A percentile compares a stretch with the other conserved stretches of the same genome.
Conservation (phyloP, 2,888 invertebrate genomes). For the Dolichomitus sp. region DNA sequence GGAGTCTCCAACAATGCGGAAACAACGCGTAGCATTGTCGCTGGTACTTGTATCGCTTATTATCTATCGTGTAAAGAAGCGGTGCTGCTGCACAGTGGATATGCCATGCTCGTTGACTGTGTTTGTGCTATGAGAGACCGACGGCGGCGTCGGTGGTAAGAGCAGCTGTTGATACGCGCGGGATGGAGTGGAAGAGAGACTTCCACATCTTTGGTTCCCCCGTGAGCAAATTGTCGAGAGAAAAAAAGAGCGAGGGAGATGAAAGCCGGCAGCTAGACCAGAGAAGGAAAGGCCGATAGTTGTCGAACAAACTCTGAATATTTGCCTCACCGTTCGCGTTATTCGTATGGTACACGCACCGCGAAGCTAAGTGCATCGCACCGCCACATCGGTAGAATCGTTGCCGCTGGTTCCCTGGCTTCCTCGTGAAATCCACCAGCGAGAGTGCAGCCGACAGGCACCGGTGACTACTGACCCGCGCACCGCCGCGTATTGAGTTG, state of each 20-base stretch:
- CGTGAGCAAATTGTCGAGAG: slow-evolving; percentile 52
- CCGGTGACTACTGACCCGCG: slow-evolving; percentile 48
- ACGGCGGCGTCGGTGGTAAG: slow-evolving; percentile 1
- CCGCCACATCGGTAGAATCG: slow-evolving; percentile 21
- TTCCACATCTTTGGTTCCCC: slow-evolving; percentile 42
- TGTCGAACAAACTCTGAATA: slow-evolving; percentile 80
- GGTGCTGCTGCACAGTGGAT: slow-evolving; percentile 35
- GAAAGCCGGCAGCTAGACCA: slow-evolving; percentile 39
- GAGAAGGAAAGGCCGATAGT: slow-evolving; percentile 62
- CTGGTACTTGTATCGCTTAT: slow-evolving; percentile 66
- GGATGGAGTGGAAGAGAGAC: slow-evolving; percentile 22
- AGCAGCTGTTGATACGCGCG: slow-evolving; percentile 38
- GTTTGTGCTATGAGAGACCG: slow-evolving; percentile 37
- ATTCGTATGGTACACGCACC: slow-evolving; percentile 45
- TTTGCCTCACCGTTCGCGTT: slow-evolving; percentile 74
- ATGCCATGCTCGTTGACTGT: slow-evolving; percentile 28
- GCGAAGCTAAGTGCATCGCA: slow-evolving; percentile 50
- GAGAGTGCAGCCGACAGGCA: slow-evolving; percentile 2
- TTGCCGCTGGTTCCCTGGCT: not conserved
- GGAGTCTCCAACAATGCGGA: slow-evolving; percentile 77
- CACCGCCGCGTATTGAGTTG: slow-evolving; percentile 41
- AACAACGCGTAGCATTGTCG: slow-evolving; percentile 80
- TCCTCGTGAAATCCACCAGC: slow-evolving; percentile 16
- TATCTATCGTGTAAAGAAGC: slow-evolving; percentile 60
- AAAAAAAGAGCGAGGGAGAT: slow-evolving; percentile 33